Percentiles rank a stretch among this genome's conserved stretches.
phyloP scores from a whole-genome alignment of 2,113 vertebrate genomes.

The Elachura formosa region DNA sequence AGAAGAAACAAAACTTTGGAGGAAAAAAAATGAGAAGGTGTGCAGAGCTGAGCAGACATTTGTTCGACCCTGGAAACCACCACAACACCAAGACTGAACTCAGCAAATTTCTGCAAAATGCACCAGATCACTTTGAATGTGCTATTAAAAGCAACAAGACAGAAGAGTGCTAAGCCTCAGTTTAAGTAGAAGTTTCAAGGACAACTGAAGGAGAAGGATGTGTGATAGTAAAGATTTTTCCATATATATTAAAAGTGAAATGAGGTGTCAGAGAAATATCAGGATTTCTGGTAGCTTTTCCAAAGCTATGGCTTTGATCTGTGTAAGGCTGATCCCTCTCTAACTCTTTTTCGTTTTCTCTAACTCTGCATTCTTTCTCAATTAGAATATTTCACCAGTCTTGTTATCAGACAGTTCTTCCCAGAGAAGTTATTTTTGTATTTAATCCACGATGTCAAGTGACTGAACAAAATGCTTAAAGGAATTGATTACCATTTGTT shows the following conservation, averaged over 20 bases:
- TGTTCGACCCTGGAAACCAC: background rate
- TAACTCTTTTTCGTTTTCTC: background rate
- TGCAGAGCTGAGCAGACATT: background rate
- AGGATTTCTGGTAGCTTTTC: background rate
- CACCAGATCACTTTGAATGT: background rate
- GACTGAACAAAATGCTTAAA: background rate
- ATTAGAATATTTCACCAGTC: background rate
- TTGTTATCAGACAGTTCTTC: background rate
- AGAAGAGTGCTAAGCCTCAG: background rate
- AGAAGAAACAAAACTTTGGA: background rate
- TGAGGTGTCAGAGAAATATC: background rate
- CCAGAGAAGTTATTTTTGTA: background rate
- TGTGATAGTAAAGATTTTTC: background rate
- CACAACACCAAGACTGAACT: background rate
- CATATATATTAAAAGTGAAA: conserved; percentile 1
- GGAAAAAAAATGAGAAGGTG: background rate
- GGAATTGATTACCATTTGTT: background rate
- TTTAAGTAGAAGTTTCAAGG: background rate
- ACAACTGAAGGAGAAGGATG: background rate
- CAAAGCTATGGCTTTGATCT: background rate
- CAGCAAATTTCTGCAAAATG: background rate
- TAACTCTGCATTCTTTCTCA: background rate
- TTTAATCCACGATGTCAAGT: background rate
- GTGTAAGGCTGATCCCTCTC: background rate
- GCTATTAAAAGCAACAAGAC: background rate